A percentile compares a stretch with the other conserved stretches of the same genome.
Conservation (phyloP, 2,888 invertebrate species). For the Tridacna crocea region DNA sequence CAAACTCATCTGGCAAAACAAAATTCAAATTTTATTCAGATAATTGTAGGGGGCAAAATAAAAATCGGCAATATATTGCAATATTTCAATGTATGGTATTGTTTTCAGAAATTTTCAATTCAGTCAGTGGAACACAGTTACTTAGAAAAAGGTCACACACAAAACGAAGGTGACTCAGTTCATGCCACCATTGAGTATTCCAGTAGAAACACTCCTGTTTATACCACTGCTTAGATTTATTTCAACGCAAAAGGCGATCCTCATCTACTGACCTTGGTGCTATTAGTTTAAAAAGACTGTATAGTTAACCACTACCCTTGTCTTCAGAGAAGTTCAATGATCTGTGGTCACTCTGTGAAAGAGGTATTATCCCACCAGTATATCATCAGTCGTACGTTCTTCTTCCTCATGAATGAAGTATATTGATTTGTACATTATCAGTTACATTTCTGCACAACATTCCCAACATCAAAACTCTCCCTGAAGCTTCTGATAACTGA, state of each 20-base stretch:
- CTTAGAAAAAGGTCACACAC: conserved; percentile 35
- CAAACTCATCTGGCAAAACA: conserved; percentile 1
- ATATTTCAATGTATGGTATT: conserved; percentile 37
- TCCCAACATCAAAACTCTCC: too few relatives aligned
- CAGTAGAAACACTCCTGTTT: conserved; percentile 15
- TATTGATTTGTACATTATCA: too few relatives aligned
- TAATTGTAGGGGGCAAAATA: conserved; percentile 20
- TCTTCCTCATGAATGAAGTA: conserved; percentile 22
- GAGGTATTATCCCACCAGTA: conserved; percentile 17
- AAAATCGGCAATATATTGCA: conserved; percentile 19
- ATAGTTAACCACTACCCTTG: conserved; percentile 8
- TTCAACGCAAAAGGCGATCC: conserved; percentile 13
- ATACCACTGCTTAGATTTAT: conserved; percentile 24
- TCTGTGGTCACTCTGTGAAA: conserved; percentile 20
- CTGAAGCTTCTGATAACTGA: too few relatives aligned
- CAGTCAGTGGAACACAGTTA: too few relatives aligned
- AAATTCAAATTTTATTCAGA: conserved; percentile 29
- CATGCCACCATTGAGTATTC: conserved; percentile 29
- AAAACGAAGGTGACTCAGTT: conserved; percentile 27
- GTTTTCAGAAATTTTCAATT: conserved; percentile 16
- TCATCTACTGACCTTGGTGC: not conserved
- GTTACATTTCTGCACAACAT: too few relatives aligned
- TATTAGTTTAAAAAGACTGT: conserved; percentile 9
- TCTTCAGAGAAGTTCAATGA: conserved; percentile 22
- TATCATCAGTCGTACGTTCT: conserved; percentile 14